Conservation (phyloP, 1,140 invertebrate genomes). For the Medauroidea extradentata region DNA sequence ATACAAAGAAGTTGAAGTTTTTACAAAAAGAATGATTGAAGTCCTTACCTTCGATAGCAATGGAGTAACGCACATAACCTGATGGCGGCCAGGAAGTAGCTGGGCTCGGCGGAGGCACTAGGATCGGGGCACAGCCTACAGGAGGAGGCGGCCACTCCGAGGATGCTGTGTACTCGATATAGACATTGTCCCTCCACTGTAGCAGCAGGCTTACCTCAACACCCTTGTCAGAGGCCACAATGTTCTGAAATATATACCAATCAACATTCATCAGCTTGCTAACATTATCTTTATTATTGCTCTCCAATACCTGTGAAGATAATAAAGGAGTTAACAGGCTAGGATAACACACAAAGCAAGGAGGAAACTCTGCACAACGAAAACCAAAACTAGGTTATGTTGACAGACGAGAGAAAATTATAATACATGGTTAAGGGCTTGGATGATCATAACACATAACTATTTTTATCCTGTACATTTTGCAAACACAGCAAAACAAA, state of each 20-base stretch:
- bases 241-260: slow-evolving; percentile 45
- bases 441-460: too few relatives aligned
- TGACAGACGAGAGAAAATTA: background rate
- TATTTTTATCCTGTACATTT: too few relatives aligned
- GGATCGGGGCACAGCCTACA: slow-evolving; percentile 28
- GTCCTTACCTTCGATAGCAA: slow-evolving; percentile 55
- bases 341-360: slow-evolving; percentile 23
- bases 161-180: slow-evolving; percentile 62
- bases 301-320: too few relatives aligned
- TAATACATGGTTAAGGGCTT: background rate
- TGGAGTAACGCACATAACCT: slow-evolving; percentile 47
- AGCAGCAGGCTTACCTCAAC: slow-evolving; percentile 64
- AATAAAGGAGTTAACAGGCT: too few relatives aligned
- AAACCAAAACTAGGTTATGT: background rate
- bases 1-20: background rate
- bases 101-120: background rate
- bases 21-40: background rate
- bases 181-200: slow-evolving; percentile 71
- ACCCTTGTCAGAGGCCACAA: slow-evolving; percentile 51
- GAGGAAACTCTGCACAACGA: background rate
- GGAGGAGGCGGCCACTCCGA: slow-evolving; percentile 54
- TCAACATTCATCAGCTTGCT: too few relatives aligned
- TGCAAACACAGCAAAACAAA: too few relatives aligned
- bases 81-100: background rate
- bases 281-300: too few relatives aligned